Evolutionary conservation across 2,113 vertebrate genomes (phyloP).

Genomic region (Pleuronectes platessa): DNA sequence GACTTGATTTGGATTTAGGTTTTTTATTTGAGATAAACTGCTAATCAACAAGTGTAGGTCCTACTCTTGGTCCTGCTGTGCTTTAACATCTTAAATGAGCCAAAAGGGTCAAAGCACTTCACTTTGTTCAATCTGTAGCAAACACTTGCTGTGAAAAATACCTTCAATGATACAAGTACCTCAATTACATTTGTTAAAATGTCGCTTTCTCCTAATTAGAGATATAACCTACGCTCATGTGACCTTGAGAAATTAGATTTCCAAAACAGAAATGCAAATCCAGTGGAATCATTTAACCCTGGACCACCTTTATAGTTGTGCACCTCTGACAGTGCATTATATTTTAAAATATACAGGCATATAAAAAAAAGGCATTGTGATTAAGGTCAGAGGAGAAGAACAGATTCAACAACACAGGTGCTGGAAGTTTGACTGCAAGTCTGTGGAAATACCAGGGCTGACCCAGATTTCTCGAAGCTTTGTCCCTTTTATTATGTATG

Average conservation of each 20-base stretch:
- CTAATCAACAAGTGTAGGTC: not conserved
- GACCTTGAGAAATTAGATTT: not conserved
- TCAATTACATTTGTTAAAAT: too few relatives aligned
- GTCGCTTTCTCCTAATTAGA: not conserved
- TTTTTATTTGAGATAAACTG: too few relatives aligned
- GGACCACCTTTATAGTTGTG: not conserved
- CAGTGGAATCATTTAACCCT: not conserved
- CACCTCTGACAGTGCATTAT: not conserved
- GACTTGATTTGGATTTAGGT: too few relatives aligned
- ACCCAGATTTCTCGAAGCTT: not conserved
- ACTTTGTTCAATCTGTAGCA: not conserved
- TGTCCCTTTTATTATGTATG: not conserved
- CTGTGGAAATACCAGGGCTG: not conserved
- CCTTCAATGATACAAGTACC: not conserved
- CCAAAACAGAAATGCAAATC: not conserved
- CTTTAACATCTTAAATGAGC: too few relatives aligned
- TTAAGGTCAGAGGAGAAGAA: not conserved
- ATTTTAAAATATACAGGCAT: not conserved
- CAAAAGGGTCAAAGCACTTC: too few relatives aligned
- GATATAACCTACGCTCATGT: not conserved
- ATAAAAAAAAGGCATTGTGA: not conserved
- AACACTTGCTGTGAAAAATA: not conserved
- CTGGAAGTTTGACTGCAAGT: conserved; percentile 6
- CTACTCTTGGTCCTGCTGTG: too few relatives aligned
- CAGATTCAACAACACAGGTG: not conserved